A percentile compares a stretch with the other conserved stretches of the same genome.
These are phyloP conservation scores for Manis crassicaudata DNA, from an alignment of 2,797 vertebrate genomes.

Conservation along the genomic window DNA sequence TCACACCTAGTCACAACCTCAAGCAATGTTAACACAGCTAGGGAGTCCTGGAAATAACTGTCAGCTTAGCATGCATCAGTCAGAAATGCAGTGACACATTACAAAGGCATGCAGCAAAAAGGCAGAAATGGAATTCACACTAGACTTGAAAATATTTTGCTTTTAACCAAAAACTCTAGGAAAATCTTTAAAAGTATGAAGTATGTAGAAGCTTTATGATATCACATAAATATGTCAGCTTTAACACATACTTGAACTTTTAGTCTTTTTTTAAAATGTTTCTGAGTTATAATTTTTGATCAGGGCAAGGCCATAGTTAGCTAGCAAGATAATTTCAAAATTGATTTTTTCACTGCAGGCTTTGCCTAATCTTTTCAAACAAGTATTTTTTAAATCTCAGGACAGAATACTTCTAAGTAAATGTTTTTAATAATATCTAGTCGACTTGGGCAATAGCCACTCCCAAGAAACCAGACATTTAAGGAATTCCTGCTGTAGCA, in stretches of 20 bases:
- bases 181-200: background rate
- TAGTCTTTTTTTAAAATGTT: slow-evolving; percentile 28
- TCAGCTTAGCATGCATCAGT: background rate
- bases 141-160: background rate
- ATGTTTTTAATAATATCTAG: background rate
- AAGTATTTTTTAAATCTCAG: background rate
- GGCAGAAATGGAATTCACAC: slow-evolving; percentile 23
- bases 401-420: background rate
- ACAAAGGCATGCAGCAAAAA: slow-evolving; percentile 1
- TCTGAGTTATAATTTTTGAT: slow-evolving; percentile 16
- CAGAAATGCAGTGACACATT: background rate
- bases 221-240: background rate
- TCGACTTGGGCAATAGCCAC: background rate
- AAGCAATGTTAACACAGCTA: background rate
- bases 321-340: slow-evolving; percentile 37
- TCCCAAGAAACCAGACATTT: background rate
- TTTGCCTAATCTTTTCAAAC: slow-evolving; percentile 10
- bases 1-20: background rate
- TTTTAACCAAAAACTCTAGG: slow-evolving; percentile 41
- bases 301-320: background rate
- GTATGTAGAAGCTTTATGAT: background rate
- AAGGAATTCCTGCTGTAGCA: background rate
- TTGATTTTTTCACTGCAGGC: background rate
- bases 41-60: background rate
- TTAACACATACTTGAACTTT: background rate